phyloP scores from a whole-genome alignment of 2,888 invertebrate genomes.

The Lithosia quadra region DNA sequence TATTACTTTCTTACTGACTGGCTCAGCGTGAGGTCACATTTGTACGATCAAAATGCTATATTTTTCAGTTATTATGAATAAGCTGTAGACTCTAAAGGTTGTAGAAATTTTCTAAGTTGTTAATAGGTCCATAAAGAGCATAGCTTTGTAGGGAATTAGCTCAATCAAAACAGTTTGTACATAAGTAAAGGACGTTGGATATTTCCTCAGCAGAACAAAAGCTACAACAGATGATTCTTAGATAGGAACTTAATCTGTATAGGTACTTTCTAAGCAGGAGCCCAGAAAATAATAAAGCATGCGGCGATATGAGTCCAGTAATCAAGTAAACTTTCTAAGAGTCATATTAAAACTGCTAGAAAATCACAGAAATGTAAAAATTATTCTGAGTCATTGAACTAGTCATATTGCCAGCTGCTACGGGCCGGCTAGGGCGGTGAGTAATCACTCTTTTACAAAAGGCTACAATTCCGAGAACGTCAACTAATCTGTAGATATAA shows the following conservation, averaged over 20 bases:
- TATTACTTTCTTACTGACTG: constrained; percentile 20
- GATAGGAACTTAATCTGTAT: too few species aligned
- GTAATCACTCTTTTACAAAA: constrained; percentile 48
- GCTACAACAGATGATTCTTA: too few species aligned
- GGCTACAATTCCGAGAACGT: constrained; percentile 55
- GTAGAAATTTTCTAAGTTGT: neutral
- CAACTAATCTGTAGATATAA: constrained; percentile 74
- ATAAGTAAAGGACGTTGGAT: neutral
- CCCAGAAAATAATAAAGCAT: neutral
- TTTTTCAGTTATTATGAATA: neutral
- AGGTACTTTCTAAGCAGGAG: too few species aligned
- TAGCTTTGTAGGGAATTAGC: neutral
- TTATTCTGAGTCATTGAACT: constrained; percentile 28
- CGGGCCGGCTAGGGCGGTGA: constrained; percentile 24
- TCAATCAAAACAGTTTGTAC: neutral
- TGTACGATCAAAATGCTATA: neutral
- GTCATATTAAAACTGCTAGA: neutral
- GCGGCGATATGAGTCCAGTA: neutral
- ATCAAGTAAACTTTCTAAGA: too few species aligned
- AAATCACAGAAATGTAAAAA: neutral
- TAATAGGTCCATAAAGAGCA: too few species aligned
- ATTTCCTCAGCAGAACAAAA: neutral
- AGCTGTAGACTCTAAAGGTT: neutral
- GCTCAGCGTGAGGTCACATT: constrained; percentile 9
- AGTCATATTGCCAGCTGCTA: constrained; percentile 16